Evolutionary conservation across 2,113 vertebrate genomes (phyloP), one percentile per base, ranked within the genome.

Genomic region (Phocoena sinus): DNA sequence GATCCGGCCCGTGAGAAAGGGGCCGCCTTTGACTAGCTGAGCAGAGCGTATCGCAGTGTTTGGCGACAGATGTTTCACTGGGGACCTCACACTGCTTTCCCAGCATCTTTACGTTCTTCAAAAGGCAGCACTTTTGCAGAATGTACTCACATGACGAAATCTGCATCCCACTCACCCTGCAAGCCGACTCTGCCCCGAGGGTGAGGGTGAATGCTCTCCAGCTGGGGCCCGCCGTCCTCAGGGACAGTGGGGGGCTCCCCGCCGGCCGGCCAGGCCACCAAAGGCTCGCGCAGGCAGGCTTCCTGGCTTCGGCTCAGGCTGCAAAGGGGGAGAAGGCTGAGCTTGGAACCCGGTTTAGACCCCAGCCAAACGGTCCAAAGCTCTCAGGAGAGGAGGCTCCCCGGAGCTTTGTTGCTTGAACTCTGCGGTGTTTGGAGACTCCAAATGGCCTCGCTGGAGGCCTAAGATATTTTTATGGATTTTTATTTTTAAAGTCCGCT

Each of bases 171-270:
- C 21, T 65, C 9, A 6, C 11, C 18, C 14, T 36, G 15, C 2
- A 44, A 21, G 20, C 41, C 33, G 50, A 15, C 44, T 86, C 5
- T 50, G 44, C 5, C 50, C 58, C n/a, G 1, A 41, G 62, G 28
- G 4, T 17, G 9, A 84, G 15, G 31, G 6, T 73, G 14, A 20
- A 4, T 15, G 56, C 33, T 60, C 44, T 25, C 15, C 5, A 12
- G 25, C 53, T 9, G 33, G 63, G 53, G 14, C 10, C 41, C 18
- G 26, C 3, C 1, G 2, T 41, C 14, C 2, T 1, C 0, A 4
- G 26, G 17, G n/a, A 25, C 12, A 1, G 11, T 1, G 0, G 41
- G 3, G 20, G 20, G 17, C 41, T 6, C 15, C 8, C 15, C 2
- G 26, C 33, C 0, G 3, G 56, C 47, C 0, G 0, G 10, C 33